Base-by-base conservation (phyloP, 2,888 invertebrate species). In the Clivina fossor region DNA sequence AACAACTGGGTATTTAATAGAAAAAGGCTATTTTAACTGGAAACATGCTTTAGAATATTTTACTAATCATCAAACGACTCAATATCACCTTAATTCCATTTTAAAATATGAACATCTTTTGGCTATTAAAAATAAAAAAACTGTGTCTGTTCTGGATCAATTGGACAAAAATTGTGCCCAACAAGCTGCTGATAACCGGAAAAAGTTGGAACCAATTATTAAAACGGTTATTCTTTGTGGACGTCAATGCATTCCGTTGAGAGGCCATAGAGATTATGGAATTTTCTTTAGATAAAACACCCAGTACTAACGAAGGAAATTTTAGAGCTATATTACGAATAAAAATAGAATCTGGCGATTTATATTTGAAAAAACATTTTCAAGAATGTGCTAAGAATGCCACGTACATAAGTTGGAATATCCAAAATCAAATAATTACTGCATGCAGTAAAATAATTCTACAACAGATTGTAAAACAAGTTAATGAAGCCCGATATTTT, bases 401-500 rank as follows among this genome's bases (percentile, higher is more conserved):
- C 5, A 50, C 19, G n/a, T 50, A 50, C 18, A 50, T 50, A 19
- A 38, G 38, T n/a, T 50, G 40, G 40, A 50, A 40, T 20, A 50
- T 28, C 9, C 50, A 50, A 11, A 50, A 50, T 40, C 13, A 50
- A 40, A 40, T 50, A 30, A 50, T 50, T 20, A 22, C 18, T 22
- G 13, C 20, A 20, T 41, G 41, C 41, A 41, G 22, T 20, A 22
- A 28, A 35, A 54, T 38, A 35, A 58, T 56, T 44, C 11, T 41
- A 41, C 41, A 22, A 2, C 19, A 63, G 46, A 59, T 69, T 38
- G 59, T 64, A 22, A 47, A 46, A 13, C 58, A 62, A 47, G 60
- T 68, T 7, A 67, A 66, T 51, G 54, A 58, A 46, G 56, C 63
- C 43, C 56, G 61, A 51, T 62, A 60, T 58, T 70, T 66, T 56